Evolutionary conservation across 2,888 invertebrate species (phyloP).

Genomic region (Andrena trimmerana): DNA sequence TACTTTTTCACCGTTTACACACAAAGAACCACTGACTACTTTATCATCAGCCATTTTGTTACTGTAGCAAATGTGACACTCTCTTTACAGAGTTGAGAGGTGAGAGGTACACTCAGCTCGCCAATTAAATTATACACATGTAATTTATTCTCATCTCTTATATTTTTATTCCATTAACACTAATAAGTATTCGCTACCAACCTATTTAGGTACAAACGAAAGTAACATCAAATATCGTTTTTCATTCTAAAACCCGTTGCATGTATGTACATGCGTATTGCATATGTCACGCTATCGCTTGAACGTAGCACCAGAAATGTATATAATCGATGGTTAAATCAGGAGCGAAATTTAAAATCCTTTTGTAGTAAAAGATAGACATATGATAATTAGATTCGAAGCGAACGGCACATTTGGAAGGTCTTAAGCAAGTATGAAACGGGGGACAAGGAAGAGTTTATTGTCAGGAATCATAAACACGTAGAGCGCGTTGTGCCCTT

Average conservation of each 20-base stretch:
- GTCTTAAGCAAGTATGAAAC: too few species aligned
- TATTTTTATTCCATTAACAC: neutral
- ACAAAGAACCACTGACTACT: constrained; percentile 74
- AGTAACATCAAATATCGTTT: neutral
- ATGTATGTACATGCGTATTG: neutral
- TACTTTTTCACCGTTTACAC: constrained; percentile 75
- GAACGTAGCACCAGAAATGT: too few species aligned
- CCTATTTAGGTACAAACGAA: neutral
- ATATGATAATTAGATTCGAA: too few species aligned
- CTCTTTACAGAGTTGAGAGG: neutral
- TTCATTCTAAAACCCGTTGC: neutral
- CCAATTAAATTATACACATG: neutral
- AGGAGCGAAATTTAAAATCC: too few species aligned
- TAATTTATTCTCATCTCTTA: constrained; percentile 1
- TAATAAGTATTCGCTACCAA: neutral
- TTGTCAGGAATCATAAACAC: too few species aligned
- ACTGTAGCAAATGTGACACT: constrained; percentile 27
- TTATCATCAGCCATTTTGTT: constrained; percentile 81
- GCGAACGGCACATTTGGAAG: too few species aligned
- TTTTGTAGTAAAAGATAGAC: too few species aligned
- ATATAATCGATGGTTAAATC: too few species aligned
- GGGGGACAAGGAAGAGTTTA: too few species aligned
- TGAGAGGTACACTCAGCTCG: neutral
- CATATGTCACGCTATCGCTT: too few species aligned
- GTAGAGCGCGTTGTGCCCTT: too few species aligned